Base-by-base conservation (phyloP, 2,797 vertebrate genomes). In the Tokudaia tokunoshimensis region DNA sequence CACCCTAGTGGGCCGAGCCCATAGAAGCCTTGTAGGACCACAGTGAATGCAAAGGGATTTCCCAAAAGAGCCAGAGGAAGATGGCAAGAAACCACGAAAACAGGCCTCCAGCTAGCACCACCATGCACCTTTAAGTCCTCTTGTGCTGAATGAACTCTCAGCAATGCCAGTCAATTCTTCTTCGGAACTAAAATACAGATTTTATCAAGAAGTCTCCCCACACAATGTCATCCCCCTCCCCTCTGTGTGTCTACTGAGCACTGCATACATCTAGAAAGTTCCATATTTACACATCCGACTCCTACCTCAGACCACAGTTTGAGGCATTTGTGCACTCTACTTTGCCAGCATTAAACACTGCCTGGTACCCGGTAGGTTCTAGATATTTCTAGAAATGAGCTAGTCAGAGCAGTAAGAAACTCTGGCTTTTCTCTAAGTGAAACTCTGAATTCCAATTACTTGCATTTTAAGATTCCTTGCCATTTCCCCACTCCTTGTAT, bases 11-110 rank as follows among this genome's bases (percentile, higher is more conserved):
- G 80, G 57, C 41, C 65, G 41, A 65, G 29, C 61, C 10, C 41
- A 22, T 34, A 19, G 82, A 65, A 63, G 61, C 29, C 72, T n/a
- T 57, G 41, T 81, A 70, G 59, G 67, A 75, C 70, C 41, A 31
- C 7, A 5, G 20, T n/a, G n/a, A 24, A 0, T 17, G 37, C 20
- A 3, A 24, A 52, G 20, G 4, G 14, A 1, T 17, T 19, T 41
- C 82, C 92, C 13, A 75, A 74, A 93, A 47, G 52, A 87, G 31
- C 41, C 14, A 15, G 47, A 80, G 67, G 37, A 87, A 67, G 34
- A 65, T 2, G 61, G 9, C 59, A 50, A 55, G 52, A 79, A 47
- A 55, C 22, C 47, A 67, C 50, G 7, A 67, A 78, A 65, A 15
- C 44, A 37, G 20, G 14, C 44, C 5, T 1, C 26, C 9, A 2